Conservation (phyloP, 2,888 invertebrate species). For the Crocallis elinguaria region DNA sequence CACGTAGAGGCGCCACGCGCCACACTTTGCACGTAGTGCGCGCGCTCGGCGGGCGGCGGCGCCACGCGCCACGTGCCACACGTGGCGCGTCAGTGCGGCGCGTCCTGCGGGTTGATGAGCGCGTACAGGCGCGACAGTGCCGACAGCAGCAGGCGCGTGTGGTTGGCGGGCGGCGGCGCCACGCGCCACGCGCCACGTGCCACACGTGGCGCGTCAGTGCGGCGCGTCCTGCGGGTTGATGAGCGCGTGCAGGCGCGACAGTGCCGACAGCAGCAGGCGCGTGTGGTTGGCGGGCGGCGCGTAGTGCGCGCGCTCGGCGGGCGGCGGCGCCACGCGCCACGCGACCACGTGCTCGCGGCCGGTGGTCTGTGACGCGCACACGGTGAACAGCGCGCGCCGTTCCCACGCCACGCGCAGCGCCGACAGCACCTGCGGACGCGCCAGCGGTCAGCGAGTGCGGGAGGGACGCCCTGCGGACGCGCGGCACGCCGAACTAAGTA, state of each 20-base stretch:
- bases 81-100: not conserved
- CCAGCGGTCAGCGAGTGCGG: too few relatives aligned
- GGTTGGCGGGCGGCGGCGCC: not conserved
- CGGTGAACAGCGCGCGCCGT: conserved; percentile 92
- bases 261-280: conserved; percentile 37
- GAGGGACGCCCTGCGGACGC: too few relatives aligned
- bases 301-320: conserved; percentile 54
- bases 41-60: not conserved
- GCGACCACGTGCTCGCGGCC: conserved; percentile 96
- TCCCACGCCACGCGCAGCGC: conserved; percentile 93
- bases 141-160: conserved; percentile 32
- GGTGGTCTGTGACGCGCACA: conserved; percentile 94
- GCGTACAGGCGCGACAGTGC: conserved; percentile 25
- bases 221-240: conserved; percentile 2
- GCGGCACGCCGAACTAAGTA: too few relatives aligned
- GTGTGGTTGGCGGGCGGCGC: conserved; percentile 44
- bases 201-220: not conserved
- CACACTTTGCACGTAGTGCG: not conserved
- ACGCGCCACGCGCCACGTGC: not conserved
- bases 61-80: not conserved
- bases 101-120: conserved; percentile 7
- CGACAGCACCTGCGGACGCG: conserved; percentile 86
- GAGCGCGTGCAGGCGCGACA: conserved; percentile 18
- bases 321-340: conserved; percentile 86
- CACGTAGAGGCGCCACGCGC: too few relatives aligned